Base-by-base conservation (phyloP, 2,113 vertebrate species). In the Alces alces region DNA sequence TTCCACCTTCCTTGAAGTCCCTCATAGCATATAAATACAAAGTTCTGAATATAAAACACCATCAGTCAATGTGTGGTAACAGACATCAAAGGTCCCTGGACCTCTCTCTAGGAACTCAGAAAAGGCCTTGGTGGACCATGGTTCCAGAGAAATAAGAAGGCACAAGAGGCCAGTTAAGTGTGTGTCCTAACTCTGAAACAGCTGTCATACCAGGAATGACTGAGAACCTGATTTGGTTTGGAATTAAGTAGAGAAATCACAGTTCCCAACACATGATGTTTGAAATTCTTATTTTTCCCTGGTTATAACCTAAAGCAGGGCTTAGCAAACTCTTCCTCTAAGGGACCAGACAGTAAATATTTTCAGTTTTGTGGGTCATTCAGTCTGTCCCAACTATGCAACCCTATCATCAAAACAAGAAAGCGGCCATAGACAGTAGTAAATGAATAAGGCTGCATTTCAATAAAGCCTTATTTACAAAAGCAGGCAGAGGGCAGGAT, bases 251-350 rank as follows among this genome's bases (percentile, higher is more conserved):
- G 88, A 76, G 90, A 94, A 95, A 60, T 66, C 45, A 93, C 9
- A 97, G 50, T n/a, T 23, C 23, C 3, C 73, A 93, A 58, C 19
- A 95, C 2, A 4, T 86, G 79, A 21, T 57, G 1, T 73, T 60
- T 43, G 6, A 28, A 90, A 89, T 95, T 90, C 61, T 95, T 91
- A 94, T 84, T 84, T 97, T 79, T 95, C 55, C 52, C 55, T 84
- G 15, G 45, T 52, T 87, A 60, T 28, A 76, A 83, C 39, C 47
- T 47, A 93, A 95, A 79, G 52, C 45, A 84, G 17, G 39, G 3
- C 76, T 60, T 9, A 52, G 47, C 21, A 73, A 93, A 47, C 25
- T 70, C 36, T 83, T 85, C 57, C 86, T 83, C 86, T 79, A 70
- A 95, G 86, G 89, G n/a, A 12, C 25, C 11, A 89, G 28, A 85